phyloP scores from a whole-genome alignment of 1,140 invertebrate genomes.

The Hermatobates lingyangjiaoensis region DNA sequence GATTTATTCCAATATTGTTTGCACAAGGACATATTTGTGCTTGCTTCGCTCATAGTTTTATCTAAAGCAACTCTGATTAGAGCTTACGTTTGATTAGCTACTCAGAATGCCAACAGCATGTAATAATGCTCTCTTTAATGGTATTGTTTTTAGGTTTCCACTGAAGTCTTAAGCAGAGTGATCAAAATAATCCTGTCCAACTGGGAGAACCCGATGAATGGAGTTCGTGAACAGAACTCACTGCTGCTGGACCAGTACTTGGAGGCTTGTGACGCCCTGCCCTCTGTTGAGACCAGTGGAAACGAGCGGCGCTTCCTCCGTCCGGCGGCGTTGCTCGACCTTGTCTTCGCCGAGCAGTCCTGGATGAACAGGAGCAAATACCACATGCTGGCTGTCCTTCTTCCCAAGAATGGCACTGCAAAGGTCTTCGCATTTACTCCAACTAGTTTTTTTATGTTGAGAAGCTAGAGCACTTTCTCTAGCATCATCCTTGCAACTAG shows the following conservation, averaged over 20 bases:
- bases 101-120: too few relatives aligned
- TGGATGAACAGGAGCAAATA: conserved; percentile 15
- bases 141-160: too few relatives aligned
- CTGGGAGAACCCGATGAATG: conserved; percentile 15
- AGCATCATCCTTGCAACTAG: too few relatives aligned
- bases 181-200: conserved; percentile 14
- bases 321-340: conserved; percentile 7
- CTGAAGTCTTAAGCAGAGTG: background rate
- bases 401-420: background rate
- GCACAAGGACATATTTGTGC: too few relatives aligned
- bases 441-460: too few relatives aligned
- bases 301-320: background rate
- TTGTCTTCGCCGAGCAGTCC: conserved; percentile 11
- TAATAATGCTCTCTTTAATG: too few relatives aligned
- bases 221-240: conserved; percentile 10
- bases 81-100: too few relatives aligned
- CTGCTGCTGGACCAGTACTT: conserved; percentile 1
- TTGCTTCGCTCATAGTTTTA: too few relatives aligned
- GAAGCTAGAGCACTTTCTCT: too few relatives aligned
- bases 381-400: conserved; percentile 8
- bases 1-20: too few relatives aligned
- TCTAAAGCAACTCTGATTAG: too few relatives aligned
- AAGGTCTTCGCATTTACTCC: conserved; percentile 1
- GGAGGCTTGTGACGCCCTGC: background rate
- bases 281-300: background rate